Evolutionary conservation across 2,113 vertebrate species (phyloP).

Genomic region (Gopherus flavomarginatus): DNA sequence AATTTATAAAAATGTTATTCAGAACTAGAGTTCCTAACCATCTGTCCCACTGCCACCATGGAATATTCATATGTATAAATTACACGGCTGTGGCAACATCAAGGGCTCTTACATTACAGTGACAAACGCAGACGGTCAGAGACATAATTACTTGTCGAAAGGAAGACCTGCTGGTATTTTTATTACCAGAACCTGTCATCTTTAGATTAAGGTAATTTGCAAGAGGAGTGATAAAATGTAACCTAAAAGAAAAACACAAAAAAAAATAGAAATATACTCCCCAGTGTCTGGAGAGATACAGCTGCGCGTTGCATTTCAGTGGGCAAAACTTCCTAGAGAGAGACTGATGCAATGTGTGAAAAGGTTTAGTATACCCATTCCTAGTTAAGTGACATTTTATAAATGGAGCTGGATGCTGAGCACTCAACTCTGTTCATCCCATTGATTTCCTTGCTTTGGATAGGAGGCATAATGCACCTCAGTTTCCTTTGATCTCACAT

Average conservation of each 20-base stretch:
- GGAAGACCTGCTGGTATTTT: constrained; percentile 59
- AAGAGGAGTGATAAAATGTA: constrained; percentile 41
- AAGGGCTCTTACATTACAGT: constrained; percentile 62
- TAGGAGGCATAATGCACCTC: not conserved
- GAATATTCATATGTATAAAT: constrained; percentile 77
- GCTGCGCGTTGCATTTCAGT: not conserved
- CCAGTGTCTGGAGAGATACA: not conserved
- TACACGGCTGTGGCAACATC: constrained; percentile 64
- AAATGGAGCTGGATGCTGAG: not conserved
- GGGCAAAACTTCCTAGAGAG: not conserved
- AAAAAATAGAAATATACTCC: not conserved
- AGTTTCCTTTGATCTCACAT: not conserved
- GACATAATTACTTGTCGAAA: constrained; percentile 38
- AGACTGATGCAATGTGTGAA: not conserved
- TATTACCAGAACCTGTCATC: constrained; percentile 62
- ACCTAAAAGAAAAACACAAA: constrained; percentile 35
- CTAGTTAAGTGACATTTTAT: constrained; percentile 38
- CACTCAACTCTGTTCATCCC: not conserved
- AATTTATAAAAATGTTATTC: constrained; percentile 73
- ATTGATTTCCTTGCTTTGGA: not conserved
- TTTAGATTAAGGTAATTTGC: constrained; percentile 73
- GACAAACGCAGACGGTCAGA: constrained; percentile 71
- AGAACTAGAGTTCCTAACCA: constrained; percentile 74
- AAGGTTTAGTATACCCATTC: constrained; percentile 36
- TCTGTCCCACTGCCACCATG: constrained; percentile 70